These are phyloP conservation scores for Zygaena filipendulae DNA, from an alignment of 2,888 invertebrate species.

Conservation along the genomic window DNA sequence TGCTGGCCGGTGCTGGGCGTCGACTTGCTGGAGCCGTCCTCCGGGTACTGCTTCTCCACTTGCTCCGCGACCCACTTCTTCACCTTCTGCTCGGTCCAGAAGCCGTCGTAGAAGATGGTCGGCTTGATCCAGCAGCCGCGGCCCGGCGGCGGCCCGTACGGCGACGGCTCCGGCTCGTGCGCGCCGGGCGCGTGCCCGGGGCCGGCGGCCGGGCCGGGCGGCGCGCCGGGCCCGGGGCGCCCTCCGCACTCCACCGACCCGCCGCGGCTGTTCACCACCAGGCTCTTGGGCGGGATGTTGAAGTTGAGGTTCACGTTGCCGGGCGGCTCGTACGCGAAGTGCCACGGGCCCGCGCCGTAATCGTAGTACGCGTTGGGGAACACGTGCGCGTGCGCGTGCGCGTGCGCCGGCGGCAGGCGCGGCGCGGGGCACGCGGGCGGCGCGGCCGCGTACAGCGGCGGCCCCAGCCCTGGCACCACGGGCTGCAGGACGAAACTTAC, in stretches of 20 bases:
- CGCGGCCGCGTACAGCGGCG: constrained; percentile 34
- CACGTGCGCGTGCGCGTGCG: constrained; percentile 25
- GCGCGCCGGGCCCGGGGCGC: constrained; percentile 24
- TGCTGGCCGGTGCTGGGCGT: constrained; percentile 21
- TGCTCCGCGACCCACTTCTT: constrained; percentile 65
- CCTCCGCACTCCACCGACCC: constrained; percentile 35
- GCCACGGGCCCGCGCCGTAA: constrained; percentile 50
- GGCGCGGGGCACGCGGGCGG: constrained; percentile 25
- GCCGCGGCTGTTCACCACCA: constrained; percentile 41
- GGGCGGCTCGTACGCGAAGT: constrained; percentile 48
- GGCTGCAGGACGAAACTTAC: constrained; percentile 59
- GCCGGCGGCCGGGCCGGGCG: constrained; percentile 25
- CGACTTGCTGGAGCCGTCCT: constrained; percentile 28
- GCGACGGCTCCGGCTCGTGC: constrained; percentile 29
- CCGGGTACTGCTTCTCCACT: constrained; percentile 57
- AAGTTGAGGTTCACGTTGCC: constrained; percentile 53
- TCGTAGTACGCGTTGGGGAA: constrained; percentile 46
- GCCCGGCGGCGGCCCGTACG: constrained; percentile 31
- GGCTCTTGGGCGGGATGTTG: constrained; percentile 50
- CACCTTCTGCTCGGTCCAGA: constrained; percentile 66
- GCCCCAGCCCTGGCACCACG: constrained; percentile 35
- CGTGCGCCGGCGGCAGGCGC: constrained; percentile 14
- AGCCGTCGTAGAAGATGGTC: constrained; percentile 61
- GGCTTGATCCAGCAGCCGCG: constrained; percentile 61
- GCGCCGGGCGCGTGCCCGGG: constrained; percentile 22